Evolutionary conservation across 2,113 vertebrate genomes (phyloP).

Genomic region (Lasiurus borealis): DNA sequence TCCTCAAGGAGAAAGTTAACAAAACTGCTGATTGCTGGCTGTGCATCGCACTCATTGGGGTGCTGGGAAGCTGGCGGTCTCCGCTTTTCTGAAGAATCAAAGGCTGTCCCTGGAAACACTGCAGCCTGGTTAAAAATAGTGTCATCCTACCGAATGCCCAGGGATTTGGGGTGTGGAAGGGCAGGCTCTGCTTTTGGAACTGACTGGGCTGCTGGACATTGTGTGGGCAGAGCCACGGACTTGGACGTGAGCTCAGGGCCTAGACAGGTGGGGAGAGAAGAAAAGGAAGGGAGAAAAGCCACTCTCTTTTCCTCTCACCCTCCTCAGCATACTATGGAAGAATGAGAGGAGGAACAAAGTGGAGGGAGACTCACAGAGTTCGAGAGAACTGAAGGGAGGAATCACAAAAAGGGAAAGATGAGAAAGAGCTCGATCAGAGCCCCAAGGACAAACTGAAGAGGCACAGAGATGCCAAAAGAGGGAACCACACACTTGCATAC

Average conservation of each 20-base stretch:
- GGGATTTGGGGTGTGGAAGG: not conserved
- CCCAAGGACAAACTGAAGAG: not conserved
- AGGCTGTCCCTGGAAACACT: not conserved
- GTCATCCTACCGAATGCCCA: not conserved
- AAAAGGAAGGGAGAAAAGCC: not conserved
- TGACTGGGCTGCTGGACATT: accelerated
- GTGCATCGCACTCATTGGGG: slow-evolving; percentile 35
- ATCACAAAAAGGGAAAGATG: not conserved
- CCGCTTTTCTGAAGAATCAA: slow-evolving; percentile 45
- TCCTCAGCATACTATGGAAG: not conserved
- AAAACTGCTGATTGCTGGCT: slow-evolving; percentile 81
- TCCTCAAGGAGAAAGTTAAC: slow-evolving; percentile 80
- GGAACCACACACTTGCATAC: not conserved
- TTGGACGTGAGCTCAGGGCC: not conserved
- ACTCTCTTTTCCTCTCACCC: not conserved
- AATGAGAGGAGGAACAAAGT: not conserved
- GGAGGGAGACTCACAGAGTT: not conserved
- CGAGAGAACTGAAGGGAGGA: not conserved
- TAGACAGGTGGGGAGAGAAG: not conserved
- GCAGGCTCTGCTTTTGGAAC: not conserved
- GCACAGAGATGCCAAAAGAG: not conserved
- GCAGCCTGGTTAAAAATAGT: slow-evolving; percentile 77
- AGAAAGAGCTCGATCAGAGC: not conserved
- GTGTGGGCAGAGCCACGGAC: not conserved
- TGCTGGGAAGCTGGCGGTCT: slow-evolving; percentile 19